Evolutionary conservation across 2,113 vertebrate genomes (phyloP), one percentile per base, ranked within the genome.

Genomic region (Ptilonorhynchus violaceus): DNA sequence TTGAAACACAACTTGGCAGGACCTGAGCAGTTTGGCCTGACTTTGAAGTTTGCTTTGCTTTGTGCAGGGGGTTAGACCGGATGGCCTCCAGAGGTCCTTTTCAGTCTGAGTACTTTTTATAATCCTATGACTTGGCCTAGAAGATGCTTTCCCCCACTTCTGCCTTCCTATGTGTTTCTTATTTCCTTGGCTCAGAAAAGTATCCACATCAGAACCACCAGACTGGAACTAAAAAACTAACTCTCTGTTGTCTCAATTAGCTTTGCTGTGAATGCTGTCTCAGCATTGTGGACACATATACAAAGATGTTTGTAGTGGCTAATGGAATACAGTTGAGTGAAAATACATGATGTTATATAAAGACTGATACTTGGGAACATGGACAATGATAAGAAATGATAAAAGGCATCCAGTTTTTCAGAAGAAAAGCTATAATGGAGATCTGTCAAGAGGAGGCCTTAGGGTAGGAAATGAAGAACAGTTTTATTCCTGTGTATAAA

Each of bases 321-420:
- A 95, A 93, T 93, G 76, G 87, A 90, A 94, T 90, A 82, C 37
- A 92, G 77, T 55, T 94, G 92, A 91, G 27, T 73, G 60, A 92
- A 94, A 93, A 94, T 64, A 70, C 25, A 21, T 79, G 46, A 15
- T 88, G 46, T 41, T 95, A 28, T 47, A 33, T 62, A 50, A 76
- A 85, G 88, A 50, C 28, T 49, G 58, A 85, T 85, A 85, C 21
- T 82, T 58, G 58, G 53, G 37, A 96, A 67, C 66, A 42, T 33
- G 33, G 24, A 52, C 68, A 88, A 75, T 27, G 39, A n/a, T 90
- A 84, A 86, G n/a, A 68, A 75, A 86, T 82, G 28, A 91, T 85
- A 80, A 92, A 93, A 96, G 22, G 9, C 63, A 80, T 50, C 13
- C 21, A 52, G 9, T 74, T 90, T 94, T 88, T 92, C 85, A 77